Evolutionary conservation across 2,888 invertebrate genomes (phyloP).

Genomic region (Cistogaster globosa): DNA sequence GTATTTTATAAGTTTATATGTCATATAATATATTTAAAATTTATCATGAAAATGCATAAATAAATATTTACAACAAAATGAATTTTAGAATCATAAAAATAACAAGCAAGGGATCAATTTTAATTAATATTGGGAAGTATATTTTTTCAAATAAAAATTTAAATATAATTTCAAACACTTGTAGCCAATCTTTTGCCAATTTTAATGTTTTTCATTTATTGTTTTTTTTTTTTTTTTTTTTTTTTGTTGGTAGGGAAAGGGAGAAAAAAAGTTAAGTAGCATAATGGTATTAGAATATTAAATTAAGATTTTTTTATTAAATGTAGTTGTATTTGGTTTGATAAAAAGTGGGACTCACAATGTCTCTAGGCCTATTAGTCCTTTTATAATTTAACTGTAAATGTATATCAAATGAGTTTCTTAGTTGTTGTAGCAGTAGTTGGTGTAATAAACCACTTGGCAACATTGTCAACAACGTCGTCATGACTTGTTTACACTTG

Average conservation of each 20-base stretch:
- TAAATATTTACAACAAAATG: constrained; percentile 39
- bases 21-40: constrained; percentile 18
- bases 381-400: constrained; percentile 79
- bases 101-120: constrained; percentile 51
- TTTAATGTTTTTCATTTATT: constrained; percentile 2
- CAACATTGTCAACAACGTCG: constrained; percentile 66
- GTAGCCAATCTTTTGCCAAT: constrained; percentile 37
- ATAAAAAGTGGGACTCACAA: constrained; percentile 76
- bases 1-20: constrained; percentile 1
- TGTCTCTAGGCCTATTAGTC: constrained; percentile 79
- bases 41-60: not conserved
- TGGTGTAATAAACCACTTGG: constrained; percentile 66
- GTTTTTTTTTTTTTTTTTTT: constrained; percentile 1
- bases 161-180: constrained; percentile 40
- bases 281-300: constrained; percentile 5
- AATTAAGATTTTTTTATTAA: constrained; percentile 2
- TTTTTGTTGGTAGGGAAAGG: constrained; percentile 39
- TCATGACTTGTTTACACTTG: constrained; percentile 57
- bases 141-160: not conserved
- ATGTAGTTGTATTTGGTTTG: constrained; percentile 32
- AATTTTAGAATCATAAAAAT: constrained; percentile 55
- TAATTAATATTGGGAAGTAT: constrained; percentile 1
- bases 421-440: constrained; percentile 67
- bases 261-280: constrained; percentile 31
- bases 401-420: constrained; percentile 78